These are phyloP conservation scores for Syritta pipiens DNA, from an alignment of 2,888 invertebrate genomes.

Conservation along the genomic window DNA sequence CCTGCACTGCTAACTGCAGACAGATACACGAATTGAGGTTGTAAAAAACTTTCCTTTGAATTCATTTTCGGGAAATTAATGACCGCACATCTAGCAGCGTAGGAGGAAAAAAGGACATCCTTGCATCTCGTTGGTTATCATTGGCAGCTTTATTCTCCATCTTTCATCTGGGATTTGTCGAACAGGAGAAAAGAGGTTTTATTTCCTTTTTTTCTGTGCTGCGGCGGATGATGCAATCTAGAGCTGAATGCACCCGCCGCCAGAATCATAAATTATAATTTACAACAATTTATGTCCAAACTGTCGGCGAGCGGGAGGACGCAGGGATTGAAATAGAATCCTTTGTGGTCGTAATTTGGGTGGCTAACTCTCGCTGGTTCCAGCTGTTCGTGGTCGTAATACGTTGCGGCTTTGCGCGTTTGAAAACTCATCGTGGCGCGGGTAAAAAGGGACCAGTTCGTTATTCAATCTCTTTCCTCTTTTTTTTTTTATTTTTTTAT, in stretches of 20 bases:
- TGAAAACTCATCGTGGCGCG: background rate
- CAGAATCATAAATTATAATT: constrained; percentile 60
- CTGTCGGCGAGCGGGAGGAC: background rate
- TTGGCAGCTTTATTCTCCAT: constrained; percentile 53
- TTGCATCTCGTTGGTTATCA: constrained; percentile 26
- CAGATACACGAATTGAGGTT: no score
- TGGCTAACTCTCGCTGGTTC: constrained; percentile 6
- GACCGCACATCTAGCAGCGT: constrained; percentile 22
- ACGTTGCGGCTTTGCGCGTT: background rate
- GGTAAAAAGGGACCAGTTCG: no score
- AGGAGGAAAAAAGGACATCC: background rate
- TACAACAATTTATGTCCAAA: constrained; percentile 45
- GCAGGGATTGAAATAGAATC: constrained; percentile 27
- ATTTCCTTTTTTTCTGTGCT: no score
- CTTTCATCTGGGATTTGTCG: constrained; percentile 52
- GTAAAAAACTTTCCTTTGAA: constrained; percentile 35
- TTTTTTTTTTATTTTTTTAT: no score
- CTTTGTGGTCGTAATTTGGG: background rate
- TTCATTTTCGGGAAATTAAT: constrained; percentile 62
- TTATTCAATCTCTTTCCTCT: no score
- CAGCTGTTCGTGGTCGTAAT: constrained; percentile 1
- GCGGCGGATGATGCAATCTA: constrained; percentile 57
- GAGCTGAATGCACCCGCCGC: constrained; percentile 32
- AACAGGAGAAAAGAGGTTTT: no score
- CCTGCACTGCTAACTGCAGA: no score